Conservation (phyloP, 2,888 invertebrate species). For the Dicroscelio sp. region DNA sequence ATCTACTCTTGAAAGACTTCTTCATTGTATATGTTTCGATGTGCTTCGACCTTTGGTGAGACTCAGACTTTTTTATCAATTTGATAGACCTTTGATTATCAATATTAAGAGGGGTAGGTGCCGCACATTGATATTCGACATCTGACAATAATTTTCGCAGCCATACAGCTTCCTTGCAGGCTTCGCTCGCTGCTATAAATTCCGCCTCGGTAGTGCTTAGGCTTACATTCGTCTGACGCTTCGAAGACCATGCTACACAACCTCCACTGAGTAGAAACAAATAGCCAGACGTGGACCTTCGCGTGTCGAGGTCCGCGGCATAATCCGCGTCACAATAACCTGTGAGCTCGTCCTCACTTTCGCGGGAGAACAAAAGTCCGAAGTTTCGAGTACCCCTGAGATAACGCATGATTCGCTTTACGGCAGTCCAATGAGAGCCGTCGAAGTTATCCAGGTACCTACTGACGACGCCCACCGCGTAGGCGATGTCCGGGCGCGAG, state of each 20-base stretch:
- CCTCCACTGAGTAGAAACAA: conserved; percentile 54
- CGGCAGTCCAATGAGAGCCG: conserved; percentile 55
- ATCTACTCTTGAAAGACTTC: too few species aligned
- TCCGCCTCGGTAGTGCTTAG: conserved; percentile 85
- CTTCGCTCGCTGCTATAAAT: conserved; percentile 84
- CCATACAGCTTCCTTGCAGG: conserved; percentile 81
- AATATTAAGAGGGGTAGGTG: conserved; percentile 69
- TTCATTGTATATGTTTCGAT: too few species aligned
- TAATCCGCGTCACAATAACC: conserved; percentile 80
- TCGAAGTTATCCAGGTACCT: conserved; percentile 62
- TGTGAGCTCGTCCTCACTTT: conserved; percentile 9
- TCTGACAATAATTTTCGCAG: conserved; percentile 28
- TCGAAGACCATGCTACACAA: conserved; percentile 50
- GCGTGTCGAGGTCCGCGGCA: conserved; percentile 73
- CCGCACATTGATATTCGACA: background rate
- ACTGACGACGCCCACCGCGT: conserved; percentile 58
- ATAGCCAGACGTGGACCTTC: conserved; percentile 83
- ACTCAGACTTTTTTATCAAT: conserved; percentile 83
- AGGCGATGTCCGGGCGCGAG: conserved; percentile 51
- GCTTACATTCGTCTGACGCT: conserved; percentile 17
- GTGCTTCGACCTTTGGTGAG: conserved; percentile 84
- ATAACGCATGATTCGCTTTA: conserved; percentile 68
- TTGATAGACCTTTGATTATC: conserved; percentile 81
- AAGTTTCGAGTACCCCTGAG: conserved; percentile 57
- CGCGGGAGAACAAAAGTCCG: conserved; percentile 58